These are phyloP conservation scores for Epizoanthus fatuus DNA, from an alignment of 92 coral and sea anemone species.

Conservation along the genomic window DNA sequence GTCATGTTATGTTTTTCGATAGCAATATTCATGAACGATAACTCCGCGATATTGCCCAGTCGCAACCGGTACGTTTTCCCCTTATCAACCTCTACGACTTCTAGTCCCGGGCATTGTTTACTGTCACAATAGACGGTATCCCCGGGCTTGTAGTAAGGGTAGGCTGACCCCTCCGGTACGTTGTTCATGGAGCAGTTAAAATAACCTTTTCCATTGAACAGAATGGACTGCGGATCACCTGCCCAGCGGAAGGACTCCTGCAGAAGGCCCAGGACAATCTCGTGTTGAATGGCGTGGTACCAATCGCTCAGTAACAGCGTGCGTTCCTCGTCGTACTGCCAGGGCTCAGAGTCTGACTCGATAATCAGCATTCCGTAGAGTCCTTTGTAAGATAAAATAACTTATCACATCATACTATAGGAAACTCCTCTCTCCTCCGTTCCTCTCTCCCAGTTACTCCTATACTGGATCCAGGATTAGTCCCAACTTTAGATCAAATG, in stretches of 20 bases:
- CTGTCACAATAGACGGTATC: slow-evolving; percentile 9
- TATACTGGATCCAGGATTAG: too few relatives aligned
- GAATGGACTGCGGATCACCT: slow-evolving; percentile 32
- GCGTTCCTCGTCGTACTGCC: slow-evolving; percentile 48
- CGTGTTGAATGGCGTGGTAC: slow-evolving; percentile 53
- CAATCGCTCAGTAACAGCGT: slow-evolving; percentile 59
- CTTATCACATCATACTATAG: not conserved
- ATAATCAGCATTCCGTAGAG: slow-evolving; percentile 49
- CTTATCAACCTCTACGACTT: slow-evolving; percentile 39
- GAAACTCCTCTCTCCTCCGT: not conserved
- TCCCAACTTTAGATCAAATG: too few relatives aligned
- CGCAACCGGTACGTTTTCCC: slow-evolving; percentile 47
- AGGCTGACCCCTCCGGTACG: slow-evolving; percentile 30
- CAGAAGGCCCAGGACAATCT: slow-evolving; percentile 43
- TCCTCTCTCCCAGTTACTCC: too few relatives aligned
- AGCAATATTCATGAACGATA: slow-evolving; percentile 54
- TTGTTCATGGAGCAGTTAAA: slow-evolving; percentile 34
- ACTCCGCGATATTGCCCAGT: slow-evolving; percentile 43
- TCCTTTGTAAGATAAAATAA: not conserved
- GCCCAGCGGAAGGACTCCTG: slow-evolving; percentile 50
- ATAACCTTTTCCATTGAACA: slow-evolving; percentile 31
- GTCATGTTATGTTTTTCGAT: slow-evolving; percentile 55
- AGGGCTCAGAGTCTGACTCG: slow-evolving; percentile 25
- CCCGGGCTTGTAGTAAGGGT: slow-evolving; percentile 33
- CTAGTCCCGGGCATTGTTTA: slow-evolving; percentile 31